phyloP scores from a whole-genome alignment of 2,113 vertebrate species.

The Cephalopholis sonnerati region DNA sequence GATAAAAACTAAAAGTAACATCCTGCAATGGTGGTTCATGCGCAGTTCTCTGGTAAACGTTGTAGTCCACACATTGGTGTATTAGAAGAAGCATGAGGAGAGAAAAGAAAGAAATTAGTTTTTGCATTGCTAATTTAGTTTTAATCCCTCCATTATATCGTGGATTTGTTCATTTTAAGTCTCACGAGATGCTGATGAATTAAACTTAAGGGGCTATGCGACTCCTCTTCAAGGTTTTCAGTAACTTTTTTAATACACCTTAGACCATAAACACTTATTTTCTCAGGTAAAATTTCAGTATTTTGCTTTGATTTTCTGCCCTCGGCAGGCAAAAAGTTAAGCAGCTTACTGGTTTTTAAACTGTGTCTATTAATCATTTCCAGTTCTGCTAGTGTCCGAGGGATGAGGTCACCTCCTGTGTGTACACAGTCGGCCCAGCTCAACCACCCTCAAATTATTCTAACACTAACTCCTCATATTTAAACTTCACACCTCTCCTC shows the following conservation, averaged over 20 bases:
- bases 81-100: no score
- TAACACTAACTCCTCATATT: constrained; percentile 59
- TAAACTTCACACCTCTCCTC: constrained; percentile 68
- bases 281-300: neutral
- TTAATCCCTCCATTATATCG: neutral
- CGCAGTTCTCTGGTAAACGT: no score
- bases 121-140: neutral
- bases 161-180: no score
- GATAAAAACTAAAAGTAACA: neutral
- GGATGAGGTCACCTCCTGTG: constrained; percentile 42
- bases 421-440: constrained; percentile 8
- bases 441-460: constrained; percentile 40
- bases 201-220: no score
- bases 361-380: neutral
- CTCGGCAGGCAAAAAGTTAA: neutral
- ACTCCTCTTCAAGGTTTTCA: neutral
- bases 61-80: no score
- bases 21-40: neutral
- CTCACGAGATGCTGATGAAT: no score
- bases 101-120: no score
- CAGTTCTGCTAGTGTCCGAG: neutral
- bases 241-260: neutral
- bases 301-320: neutral
- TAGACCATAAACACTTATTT: neutral
- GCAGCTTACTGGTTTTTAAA: neutral